phyloP scores from a whole-genome alignment of 2,888 invertebrate genomes.

The Chymomyza amoena region DNA sequence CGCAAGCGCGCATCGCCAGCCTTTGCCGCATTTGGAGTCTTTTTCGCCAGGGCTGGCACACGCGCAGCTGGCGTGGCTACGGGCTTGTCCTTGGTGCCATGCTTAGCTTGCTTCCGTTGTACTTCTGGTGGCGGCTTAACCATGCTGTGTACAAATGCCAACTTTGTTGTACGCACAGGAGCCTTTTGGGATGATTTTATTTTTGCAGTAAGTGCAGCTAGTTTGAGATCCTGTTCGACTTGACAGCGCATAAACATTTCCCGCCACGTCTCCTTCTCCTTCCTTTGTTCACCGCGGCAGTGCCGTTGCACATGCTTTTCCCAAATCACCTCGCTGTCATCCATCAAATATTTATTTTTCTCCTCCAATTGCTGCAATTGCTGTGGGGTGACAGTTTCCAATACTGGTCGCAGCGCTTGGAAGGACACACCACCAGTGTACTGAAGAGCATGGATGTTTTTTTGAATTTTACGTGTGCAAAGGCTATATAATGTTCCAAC shows the following conservation, averaged over 20 bases:
- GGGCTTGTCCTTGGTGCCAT: conserved; percentile 84
- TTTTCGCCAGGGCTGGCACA: conserved; percentile 79
- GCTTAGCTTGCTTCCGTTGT: conserved; percentile 87
- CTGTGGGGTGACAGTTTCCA: conserved; percentile 90
- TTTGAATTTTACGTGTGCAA: conserved; percentile 91
- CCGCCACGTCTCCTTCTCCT: conserved; percentile 93
- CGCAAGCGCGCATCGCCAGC: no score
- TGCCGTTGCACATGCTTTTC: conserved; percentile 88
- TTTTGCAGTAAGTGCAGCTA: conserved; percentile 89
- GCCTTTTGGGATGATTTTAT: conserved; percentile 87
- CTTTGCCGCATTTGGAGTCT: conserved; percentile 79
- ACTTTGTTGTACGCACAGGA: conserved; percentile 91
- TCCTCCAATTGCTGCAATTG: conserved; percentile 92
- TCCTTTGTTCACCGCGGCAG: conserved; percentile 86
- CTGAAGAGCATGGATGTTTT: conserved; percentile 95
- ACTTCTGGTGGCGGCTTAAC: conserved; percentile 95
- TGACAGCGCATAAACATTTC: conserved; percentile 93
- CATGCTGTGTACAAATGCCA: conserved; percentile 93
- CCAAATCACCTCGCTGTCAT: conserved; percentile 95
- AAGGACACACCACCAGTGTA: conserved; percentile 96
- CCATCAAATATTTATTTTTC: conserved; percentile 93
- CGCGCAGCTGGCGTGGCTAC: conserved; percentile 84
- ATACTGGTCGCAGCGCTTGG: conserved; percentile 91
- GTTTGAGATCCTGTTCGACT: conserved; percentile 90
- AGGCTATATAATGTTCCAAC: conserved; percentile 90